A percentile compares a stretch with the other conserved stretches of the same genome.
Evolutionary conservation across 2,797 vertebrate species (phyloP).

Genomic region (Gymnocypris eckloni): DNA sequence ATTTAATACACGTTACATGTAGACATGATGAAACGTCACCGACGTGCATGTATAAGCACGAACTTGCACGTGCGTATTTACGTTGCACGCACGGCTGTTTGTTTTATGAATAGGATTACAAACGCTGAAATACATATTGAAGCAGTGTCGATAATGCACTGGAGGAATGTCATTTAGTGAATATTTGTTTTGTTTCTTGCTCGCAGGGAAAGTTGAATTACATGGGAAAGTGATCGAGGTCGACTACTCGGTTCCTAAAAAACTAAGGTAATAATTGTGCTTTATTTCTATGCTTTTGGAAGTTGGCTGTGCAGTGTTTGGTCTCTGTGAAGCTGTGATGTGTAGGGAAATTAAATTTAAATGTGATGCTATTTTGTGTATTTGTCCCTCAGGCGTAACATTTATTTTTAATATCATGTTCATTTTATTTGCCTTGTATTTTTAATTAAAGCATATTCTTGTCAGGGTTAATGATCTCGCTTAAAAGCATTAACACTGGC

Average conservation of each 20-base stretch:
- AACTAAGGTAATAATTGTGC: constrained; percentile 85
- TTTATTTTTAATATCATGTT: not conserved
- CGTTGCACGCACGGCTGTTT: constrained; percentile 21
- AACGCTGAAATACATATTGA: not conserved
- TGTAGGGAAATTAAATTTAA: not conserved
- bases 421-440: too few relatives aligned
- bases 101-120: not conserved
- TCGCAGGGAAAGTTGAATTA: constrained; percentile 91
- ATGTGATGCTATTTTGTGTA: not conserved
- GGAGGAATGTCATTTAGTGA: not conserved
- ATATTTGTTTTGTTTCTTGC: not conserved
- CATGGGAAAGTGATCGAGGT: constrained; percentile 97
- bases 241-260: constrained; percentile 83
- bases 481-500: not conserved
- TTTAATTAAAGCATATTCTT: not conserved
- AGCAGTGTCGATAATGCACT: not conserved
- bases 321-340: not conserved
- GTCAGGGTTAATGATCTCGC: not conserved
- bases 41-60: constrained; percentile 8
- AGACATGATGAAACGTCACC: not conserved
- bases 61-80: constrained; percentile 28
- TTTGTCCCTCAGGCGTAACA: too few relatives aligned
- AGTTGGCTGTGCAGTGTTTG: not conserved
- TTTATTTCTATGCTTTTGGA: constrained; percentile 5
- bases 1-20: constrained; percentile 44